Conservation (phyloP, 2,888 invertebrate genomes). For the Osedax fenrisi region DNA sequence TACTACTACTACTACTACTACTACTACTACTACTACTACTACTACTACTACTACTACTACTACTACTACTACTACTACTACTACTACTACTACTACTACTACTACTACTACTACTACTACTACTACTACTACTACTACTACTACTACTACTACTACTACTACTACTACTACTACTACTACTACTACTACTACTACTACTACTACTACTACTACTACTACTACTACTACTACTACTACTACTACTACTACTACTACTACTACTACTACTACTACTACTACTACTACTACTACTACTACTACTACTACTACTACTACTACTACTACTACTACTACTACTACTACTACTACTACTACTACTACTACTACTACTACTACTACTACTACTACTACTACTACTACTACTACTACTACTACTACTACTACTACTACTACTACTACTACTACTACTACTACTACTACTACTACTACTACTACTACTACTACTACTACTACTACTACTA, state of each 20-base stretch:
- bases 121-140: slow-evolving; percentile 21
- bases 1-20: slow-evolving; percentile 31
- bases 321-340: slow-evolving; percentile 36
- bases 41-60: slow-evolving; percentile 24
- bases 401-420: not conserved
- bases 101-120: slow-evolving; percentile 31
- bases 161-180: slow-evolving; percentile 15
- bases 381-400: not conserved
- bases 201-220: slow-evolving; percentile 31
- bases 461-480: slow-evolving; percentile 22
- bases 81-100: slow-evolving; percentile 21
- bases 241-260: slow-evolving; percentile 9
- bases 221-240: slow-evolving; percentile 26
- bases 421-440: slow-evolving; percentile 22
- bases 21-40: slow-evolving; percentile 22
- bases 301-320: not conserved
- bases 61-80: slow-evolving; percentile 14
- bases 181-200: slow-evolving; percentile 22
- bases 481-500: not conserved
- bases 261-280: slow-evolving; percentile 8
- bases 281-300: not conserved
- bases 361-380: not conserved
- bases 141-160: slow-evolving; percentile 23
- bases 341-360: slow-evolving; percentile 33
- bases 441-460: slow-evolving; percentile 15